Conservation (phyloP, 2,888 invertebrate species). For the Tenthredo mesomela region DNA sequence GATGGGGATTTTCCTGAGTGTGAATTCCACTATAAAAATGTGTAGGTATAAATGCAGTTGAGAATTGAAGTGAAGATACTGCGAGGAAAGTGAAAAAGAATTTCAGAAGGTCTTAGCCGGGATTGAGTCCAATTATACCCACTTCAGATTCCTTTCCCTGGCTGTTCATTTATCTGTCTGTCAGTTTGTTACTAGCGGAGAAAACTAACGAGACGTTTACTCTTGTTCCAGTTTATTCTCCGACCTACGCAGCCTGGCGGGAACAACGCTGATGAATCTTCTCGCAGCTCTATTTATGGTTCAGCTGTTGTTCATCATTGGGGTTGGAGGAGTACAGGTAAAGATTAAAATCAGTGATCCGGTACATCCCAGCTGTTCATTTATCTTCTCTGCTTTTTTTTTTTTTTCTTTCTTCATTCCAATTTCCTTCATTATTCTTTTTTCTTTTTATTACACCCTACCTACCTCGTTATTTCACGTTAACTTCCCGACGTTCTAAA, state of each 20-base stretch:
- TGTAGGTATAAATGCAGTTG: background rate
- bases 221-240: constrained; percentile 83
- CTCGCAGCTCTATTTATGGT: constrained; percentile 85
- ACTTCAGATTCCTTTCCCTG: constrained; percentile 2
- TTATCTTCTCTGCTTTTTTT: background rate
- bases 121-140: background rate
- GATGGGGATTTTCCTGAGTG: background rate
- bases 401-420: background rate
- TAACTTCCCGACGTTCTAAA: background rate
- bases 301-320: constrained; percentile 84
- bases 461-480: background rate
- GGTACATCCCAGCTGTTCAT: background rate
- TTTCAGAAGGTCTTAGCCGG: background rate
- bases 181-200: background rate
- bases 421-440: background rate
- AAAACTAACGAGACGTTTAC: constrained; percentile 47
- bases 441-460: background rate
- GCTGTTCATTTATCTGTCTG: constrained; percentile 7
- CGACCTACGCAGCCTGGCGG: constrained; percentile 83
- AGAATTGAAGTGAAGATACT: background rate
- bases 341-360: constrained; percentile 64
- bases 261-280: constrained; percentile 84
- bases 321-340: constrained; percentile 85
- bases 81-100: background rate
- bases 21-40: background rate